Evolutionary conservation across 2,113 vertebrate species (phyloP), one percentile per base, ranked within the genome.

Genomic region (Odocoileus hemionus): DNA sequence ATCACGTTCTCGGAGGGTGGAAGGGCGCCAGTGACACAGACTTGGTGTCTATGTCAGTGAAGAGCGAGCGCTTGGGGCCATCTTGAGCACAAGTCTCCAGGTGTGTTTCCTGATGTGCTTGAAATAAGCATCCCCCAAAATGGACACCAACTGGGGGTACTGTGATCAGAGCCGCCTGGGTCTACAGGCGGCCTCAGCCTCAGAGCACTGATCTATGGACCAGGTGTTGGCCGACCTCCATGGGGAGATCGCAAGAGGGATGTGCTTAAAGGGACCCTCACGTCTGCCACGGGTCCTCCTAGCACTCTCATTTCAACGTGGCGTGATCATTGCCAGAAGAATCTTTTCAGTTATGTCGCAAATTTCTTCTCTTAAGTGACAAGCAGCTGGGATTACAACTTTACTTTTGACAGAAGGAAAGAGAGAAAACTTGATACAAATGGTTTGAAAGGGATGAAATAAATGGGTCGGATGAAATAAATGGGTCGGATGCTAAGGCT

Each of bases 361-460:
- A 5, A 79, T 64, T 55, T 61, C 61, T 50, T 83, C 50, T 84
- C 95, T 58, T 89, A 83, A 52, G 36, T 78, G 45, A 85, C 50
- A 86, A 95, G 33, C 74, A 82, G 39, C 79, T 98, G 45, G 30
- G 21, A 61, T 61, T 57, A 5, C 58, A 86, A 36, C 86, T 96
- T 89, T 54, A 76, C 26, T 78, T 85, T 67, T 50, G 30, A 36
- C 19, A 52, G 79, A 82, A 7, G 64, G 57, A 83, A 61, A 79
- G 82, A 91, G 26, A 64, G 57, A 52, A 97, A 33, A 33, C 13
- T 50, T 96, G 47, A 91, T 26, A 43, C 8, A 91, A 61, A 70
- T 79, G 28, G 7, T 70, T 92, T 91, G 36, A 95, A 87, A 95
- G 50, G 6, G 12, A 16, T 50, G 39, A 87, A 86, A 95, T 74